Evolutionary conservation across 2,888 invertebrate species (phyloP), one percentile per base, ranked within the genome.

Genomic region (Phyto melanocephala): DNA sequence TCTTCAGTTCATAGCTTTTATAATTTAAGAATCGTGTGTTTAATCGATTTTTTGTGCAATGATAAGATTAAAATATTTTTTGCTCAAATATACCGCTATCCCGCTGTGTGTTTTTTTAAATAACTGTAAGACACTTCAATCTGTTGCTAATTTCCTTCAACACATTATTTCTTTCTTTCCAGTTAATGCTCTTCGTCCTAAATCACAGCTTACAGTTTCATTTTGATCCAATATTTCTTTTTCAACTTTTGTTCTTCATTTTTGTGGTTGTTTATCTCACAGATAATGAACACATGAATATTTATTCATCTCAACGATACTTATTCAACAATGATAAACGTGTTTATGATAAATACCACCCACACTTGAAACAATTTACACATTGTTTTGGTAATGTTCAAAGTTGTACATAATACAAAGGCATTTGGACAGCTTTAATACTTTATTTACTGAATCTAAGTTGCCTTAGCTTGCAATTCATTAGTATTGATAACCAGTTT

Each of bases 21-120:
- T 37, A 28, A 17, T 13, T 35, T 65, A 22, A 22, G 65, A 22
- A 24, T 67, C 40, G 37, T 56, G 85, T 87, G 87, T 87, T 88
- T 89, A 89, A 89, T 89, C 88, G 89, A 87, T 88, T 70, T 87
- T 78, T 76, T 81, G 82, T 84, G 70, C 83, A 81, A 80, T 84
- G 84, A 81, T 67, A 72, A 75, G 54, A 60, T 75, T 80, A 28
- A 71, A 28, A 56, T 82, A 80, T 84, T 47, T 83, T 82, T 76
- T 56, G 83, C 83, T 84, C 79, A 84, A 85, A 85, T 81, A 84
- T 76, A 54, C 62, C 80, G 85, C 79, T 70, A 62, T 82, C 86
- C 79, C 85, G 86, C 85, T 84, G 86, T 40, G 85, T 67, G 60
- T 67, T 76, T 81, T 56, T 28, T 28, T 28, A 28, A 67, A 71